Conservation (phyloP, 92 coral and sea anemone species). For the Epizoanthus stellaris region DNA sequence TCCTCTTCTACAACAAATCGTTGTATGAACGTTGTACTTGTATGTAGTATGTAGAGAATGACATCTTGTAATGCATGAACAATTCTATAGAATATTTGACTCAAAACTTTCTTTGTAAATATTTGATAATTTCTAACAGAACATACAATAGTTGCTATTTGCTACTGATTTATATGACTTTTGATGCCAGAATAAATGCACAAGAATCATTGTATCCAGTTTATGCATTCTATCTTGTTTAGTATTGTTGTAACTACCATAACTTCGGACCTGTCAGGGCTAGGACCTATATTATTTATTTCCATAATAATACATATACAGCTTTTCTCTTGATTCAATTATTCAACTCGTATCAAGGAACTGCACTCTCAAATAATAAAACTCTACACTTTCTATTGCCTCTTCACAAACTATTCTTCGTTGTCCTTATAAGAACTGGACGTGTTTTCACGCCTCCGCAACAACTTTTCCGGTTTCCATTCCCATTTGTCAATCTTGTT, state of each 20-base stretch:
- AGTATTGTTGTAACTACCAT: no score
- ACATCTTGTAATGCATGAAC: no score
- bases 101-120: neutral
- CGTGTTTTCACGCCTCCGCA: conserved; percentile 62
- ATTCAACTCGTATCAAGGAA: neutral
- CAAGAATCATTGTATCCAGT: neutral
- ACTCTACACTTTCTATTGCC: neutral
- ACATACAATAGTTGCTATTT: neutral
- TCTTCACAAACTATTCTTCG: neutral
- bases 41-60: neutral
- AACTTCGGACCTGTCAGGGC: no score
- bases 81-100: neutral
- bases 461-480: conserved; percentile 62
- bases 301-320: no score
- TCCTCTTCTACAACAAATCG: no score
- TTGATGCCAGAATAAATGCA: neutral
- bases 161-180: neutral
- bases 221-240: neutral
- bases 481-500: conserved; percentile 77
- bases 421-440: conserved; percentile 18
- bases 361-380: neutral
- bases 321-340: no score
- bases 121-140: neutral
- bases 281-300: no score
- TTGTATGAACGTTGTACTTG: neutral